A percentile compares a stretch with the other conserved stretches of the same genome.
Conservation (phyloP, 2,113 vertebrate genomes). For the Corythornis vintsioides region DNA sequence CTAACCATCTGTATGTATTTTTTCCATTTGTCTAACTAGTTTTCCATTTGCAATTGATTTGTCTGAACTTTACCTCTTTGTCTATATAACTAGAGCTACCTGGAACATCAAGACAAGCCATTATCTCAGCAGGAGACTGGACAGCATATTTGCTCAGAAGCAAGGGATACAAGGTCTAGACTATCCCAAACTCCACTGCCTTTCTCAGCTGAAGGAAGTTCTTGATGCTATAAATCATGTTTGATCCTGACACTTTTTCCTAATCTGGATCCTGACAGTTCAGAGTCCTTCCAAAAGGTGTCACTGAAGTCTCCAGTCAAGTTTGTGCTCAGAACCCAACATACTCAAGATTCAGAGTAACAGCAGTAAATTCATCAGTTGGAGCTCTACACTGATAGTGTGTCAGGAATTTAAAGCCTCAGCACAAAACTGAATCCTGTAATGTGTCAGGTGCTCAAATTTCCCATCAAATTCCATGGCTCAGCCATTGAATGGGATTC, state of each 20-base stretch:
- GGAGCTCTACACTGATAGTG: not conserved
- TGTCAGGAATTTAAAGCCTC: not conserved
- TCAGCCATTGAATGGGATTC: not conserved
- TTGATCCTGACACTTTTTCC: not conserved
- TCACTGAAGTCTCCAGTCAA: not conserved
- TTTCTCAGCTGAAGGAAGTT: not conserved
- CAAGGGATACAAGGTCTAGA: not conserved
- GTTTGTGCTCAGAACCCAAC: not conserved
- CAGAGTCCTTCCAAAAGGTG: slow-evolving; percentile 8
- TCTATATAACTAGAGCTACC: not conserved
- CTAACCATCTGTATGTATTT: not conserved
- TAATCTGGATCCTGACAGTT: not conserved
- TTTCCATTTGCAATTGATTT: slow-evolving; percentile 7
- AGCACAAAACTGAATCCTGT: not conserved
- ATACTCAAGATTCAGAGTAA: not conserved
- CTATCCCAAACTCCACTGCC: not conserved
- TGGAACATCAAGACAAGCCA: slow-evolving; percentile 3
- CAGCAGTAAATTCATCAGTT: not conserved
- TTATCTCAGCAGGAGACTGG: not conserved
- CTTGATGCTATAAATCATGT: not conserved
- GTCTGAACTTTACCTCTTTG: not conserved
- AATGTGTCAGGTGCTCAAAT: not conserved
- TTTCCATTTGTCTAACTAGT: not conserved
- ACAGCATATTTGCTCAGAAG: not conserved
- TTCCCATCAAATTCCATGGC: not conserved